Base-by-base conservation (phyloP, 2,888 invertebrate genomes). In the Norana najaformis region DNA sequence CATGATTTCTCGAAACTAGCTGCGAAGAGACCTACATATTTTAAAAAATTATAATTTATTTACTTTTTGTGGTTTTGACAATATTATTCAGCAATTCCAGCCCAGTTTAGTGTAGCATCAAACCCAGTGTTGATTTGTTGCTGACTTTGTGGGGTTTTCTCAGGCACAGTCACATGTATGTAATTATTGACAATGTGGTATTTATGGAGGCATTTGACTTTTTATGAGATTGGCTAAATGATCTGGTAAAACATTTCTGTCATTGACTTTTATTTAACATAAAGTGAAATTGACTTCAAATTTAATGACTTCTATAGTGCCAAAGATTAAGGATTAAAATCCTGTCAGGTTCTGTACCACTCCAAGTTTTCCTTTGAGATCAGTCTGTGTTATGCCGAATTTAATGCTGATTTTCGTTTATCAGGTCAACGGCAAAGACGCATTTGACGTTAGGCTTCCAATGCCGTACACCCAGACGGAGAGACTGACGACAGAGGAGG, bases 371-470 rank as follows among this genome's bases (percentile, higher is more conserved):
- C 47, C 23, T 20, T 47, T 47, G n/a, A 47, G 3, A 18, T 47
- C 0, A 47, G 23, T 23, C 69, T 30, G n/a, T 69, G 69, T n/a
- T 69, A n/a, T n/a, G n/a, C n/a, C n/a, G n/a, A n/a, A n/a, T 39
- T 89, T 90, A 36, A 14, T 30, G 8, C 23, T 89, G 30, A 1
- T 37, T 23, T 38, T 39, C 18, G 69, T 41, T 90, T 36, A 37
- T 37, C 85, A 92, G 92, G 90, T 92, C 20, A 90, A 92, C 88
- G 90, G 89, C 36, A 90, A 88, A 82, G 90, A 88, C n/a, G 53
- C 82, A 16, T 91, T 69, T 39, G 88, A 90, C 35, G 90, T 92
- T 23, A 39, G 69, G 23, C 90, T 92, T 23, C 90, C 91, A 20
- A 92, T 92, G 91, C 47, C 90, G 18, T 82, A 92, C 34, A 47